Evolutionary conservation across 2,888 invertebrate species (phyloP), one percentile per base, ranked within the genome.

Genomic region (Cheilosia scutellata): DNA sequence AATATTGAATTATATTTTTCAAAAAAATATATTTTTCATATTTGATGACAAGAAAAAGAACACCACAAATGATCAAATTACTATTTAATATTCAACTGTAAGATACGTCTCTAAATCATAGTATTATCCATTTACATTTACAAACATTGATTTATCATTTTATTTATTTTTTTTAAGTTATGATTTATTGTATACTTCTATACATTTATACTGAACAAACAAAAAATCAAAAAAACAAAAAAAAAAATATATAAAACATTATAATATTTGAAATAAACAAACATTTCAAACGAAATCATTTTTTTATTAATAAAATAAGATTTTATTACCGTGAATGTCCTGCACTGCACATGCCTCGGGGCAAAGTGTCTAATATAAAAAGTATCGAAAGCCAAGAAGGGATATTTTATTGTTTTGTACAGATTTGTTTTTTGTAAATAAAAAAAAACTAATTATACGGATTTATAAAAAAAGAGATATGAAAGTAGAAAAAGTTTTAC

Each of bases 1-100:
- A 49, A 74, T 72, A 83, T 74, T 68, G 65, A 78, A 78, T 78
- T 25, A 13, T 60, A 42, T 33, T 37, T 49, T 29, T 25, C 37
- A 51, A 51, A 66, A 72, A 72, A 27, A 75, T 84, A 79, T 84
- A 84, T 84, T 84, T 84, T 84, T 84, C 70, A 84, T 83, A 84
- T 79, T 79, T 70, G 57, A 79, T 63, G 63, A 63, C 33, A 76
- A 25, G 11, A 71, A 51, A 71, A 51, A 53, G 4, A 40, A 74
- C 63, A 63, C 62, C 72, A 80, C 31, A 57, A 58, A 76, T n/a
- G 65, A 44, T 25, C 33, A 53, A 68, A 60, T 7, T 11, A 49
- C 49, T 57, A 78, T 47, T 75, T 47, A 70, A 57, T 4, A 58
- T 55, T 76, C 60, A 63, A 37, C 40, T 84, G 70, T 80, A 84